Base-by-base conservation (phyloP, 1,140 invertebrate genomes). In the Drosophila virilis region DNA sequence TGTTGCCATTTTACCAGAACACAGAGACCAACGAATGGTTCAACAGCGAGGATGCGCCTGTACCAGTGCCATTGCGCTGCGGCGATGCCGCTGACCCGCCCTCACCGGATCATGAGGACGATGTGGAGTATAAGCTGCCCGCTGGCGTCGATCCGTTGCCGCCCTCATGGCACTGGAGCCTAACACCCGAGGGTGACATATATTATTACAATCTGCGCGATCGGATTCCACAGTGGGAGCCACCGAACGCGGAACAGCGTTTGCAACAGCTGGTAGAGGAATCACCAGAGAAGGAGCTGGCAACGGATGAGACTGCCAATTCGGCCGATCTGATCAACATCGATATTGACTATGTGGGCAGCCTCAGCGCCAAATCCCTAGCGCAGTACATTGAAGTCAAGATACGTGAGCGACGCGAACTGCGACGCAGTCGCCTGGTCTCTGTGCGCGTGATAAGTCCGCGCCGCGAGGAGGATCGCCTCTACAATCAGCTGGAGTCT, bases 161-260 rank as follows among this genome's bases (percentile, higher is more conserved):
- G 7, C 96, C 96, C 0, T 95, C 96, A 85, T 99, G 98, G 98
- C 96, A 97, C 84, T 96, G 95, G 80, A 96, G 97, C 0, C 94
- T 95, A 52, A 97, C 98, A 0, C 90, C 94, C 17, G 95, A 96
- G 46, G 97, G 98, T 1, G 93, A 97, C 64, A 94, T 95, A 0
- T 99, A 98, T 91, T 99, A 98, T 93, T 99, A 98, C 92, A 97
- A 99, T 92, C 93, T 96, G 0, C 96, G 96, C 77, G 95, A 96
- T 35, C 94, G 97, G 54, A 94, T 96, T 80, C 95, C 97, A 2
- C 97, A 98, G 90, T 99, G 98, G 98, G 93, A 96, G 61, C 96
- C 97, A 32, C 98, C 98, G 1, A 93, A 93, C 12, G 57, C 73
- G 0, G 88, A 86, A 17, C 82, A 90, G 51, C 80, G 85, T 0